Evolutionary conservation across 1,140 invertebrate species (phyloP).

Genomic region (Micrasema longulum): DNA sequence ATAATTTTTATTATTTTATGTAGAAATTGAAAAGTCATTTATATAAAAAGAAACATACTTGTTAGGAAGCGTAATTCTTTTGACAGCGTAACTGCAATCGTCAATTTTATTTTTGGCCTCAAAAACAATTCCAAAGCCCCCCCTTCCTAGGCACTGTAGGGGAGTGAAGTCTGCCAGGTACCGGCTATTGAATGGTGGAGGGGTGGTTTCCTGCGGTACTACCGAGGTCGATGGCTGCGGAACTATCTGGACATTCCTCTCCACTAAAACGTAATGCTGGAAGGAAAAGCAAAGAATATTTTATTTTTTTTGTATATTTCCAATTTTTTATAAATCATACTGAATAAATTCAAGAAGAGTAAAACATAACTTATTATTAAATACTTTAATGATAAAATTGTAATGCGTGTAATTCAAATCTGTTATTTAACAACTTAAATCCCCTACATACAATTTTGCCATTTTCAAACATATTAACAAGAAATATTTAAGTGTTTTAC

Average conservation of each 20-base stretch:
- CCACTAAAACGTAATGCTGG: slow-evolving; percentile 61
- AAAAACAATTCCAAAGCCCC: slow-evolving; percentile 98
- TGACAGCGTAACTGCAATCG: slow-evolving; percentile 94
- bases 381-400: too few species aligned
- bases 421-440: too few species aligned
- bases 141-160: slow-evolving; percentile 85
- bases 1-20: too few species aligned
- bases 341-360: too few species aligned
- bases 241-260: slow-evolving; percentile 59
- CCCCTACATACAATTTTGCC: too few species aligned
- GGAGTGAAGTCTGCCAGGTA: slow-evolving; percentile 91
- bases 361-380: too few species aligned
- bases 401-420: too few species aligned
- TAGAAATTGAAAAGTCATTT: too few species aligned
- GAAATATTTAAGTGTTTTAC: too few species aligned
- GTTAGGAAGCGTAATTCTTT: slow-evolving; percentile 90
- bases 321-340: too few species aligned
- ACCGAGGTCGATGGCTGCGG: slow-evolving; percentile 56
- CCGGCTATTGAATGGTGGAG: slow-evolving; percentile 71
- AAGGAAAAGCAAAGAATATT: slow-evolving; percentile 6
- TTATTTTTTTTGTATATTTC: too few species aligned
- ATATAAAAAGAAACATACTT: slow-evolving; percentile 69
- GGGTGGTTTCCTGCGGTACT: neutral
- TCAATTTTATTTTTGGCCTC: slow-evolving; percentile 96
- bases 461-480: too few species aligned